A percentile compares a stretch with the other conserved stretches of the same genome.
These are phyloP conservation scores for Zaprionus obscuricornis DNA, from an alignment of 2,888 invertebrate genomes.

Conservation along the genomic window DNA sequence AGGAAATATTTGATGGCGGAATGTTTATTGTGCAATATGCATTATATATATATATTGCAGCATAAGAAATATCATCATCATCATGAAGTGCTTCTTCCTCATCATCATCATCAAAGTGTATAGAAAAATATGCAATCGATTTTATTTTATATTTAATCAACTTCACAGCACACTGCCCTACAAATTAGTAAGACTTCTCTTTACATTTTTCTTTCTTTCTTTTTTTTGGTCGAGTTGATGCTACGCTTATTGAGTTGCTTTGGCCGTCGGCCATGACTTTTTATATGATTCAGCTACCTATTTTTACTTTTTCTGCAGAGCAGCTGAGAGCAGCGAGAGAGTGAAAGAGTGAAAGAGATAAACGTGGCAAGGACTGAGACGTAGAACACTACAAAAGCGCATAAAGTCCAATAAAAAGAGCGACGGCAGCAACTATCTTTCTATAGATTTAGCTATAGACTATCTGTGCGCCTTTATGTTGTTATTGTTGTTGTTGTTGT, in stretches of 20 bases:
- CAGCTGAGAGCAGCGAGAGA: too few species aligned
- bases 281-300: conserved; percentile 61
- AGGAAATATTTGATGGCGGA: too few species aligned
- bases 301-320: conserved; percentile 34
- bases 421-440: conserved; percentile 75
- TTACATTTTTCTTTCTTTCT: conserved; percentile 14
- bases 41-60: too few species aligned
- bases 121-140: conserved; percentile 50
- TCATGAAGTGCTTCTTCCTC: too few species aligned
- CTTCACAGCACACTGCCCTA: conserved; percentile 43
- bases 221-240: conserved; percentile 19
- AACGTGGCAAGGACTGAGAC: conserved; percentile 2
- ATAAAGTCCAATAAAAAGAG: conserved; percentile 77
- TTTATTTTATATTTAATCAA: conserved; percentile 69
- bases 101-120: too few species aligned
- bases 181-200: conserved; percentile 69
- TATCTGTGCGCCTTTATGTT: conserved; percentile 68
- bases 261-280: conserved; percentile 66
- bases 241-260: conserved; percentile 67
- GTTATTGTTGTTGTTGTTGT: conserved; percentile 10
- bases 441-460: conserved; percentile 63
- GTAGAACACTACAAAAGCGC: conserved; percentile 70
- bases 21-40: too few species aligned
- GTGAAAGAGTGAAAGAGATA: too few species aligned
- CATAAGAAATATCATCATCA: too few species aligned